phyloP scores from a whole-genome alignment of 1,140 invertebrate genomes.

The Philaenus spumarius region DNA sequence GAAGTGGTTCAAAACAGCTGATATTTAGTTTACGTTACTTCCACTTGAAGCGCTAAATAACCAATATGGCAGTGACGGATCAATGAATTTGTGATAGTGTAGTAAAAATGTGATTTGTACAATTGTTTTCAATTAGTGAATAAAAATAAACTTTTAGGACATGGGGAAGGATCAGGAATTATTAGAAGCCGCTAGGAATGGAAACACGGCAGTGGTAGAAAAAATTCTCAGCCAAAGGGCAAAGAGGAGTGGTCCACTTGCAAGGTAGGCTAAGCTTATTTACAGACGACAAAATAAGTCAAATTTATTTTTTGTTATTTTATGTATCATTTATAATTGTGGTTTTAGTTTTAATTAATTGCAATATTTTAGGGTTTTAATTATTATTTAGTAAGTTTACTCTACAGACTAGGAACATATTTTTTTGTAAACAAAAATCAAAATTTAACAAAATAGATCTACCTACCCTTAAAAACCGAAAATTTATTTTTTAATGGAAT shows the following conservation, averaged over 20 bases:
- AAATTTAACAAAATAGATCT: too few relatives aligned
- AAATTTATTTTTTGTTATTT: neutral
- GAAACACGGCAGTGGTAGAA: constrained; percentile 80
- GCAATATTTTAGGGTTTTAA: too few relatives aligned
- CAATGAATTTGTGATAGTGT: constrained; percentile 61
- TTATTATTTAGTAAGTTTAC: too few relatives aligned
- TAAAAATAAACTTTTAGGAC: constrained; percentile 35
- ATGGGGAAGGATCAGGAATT: constrained; percentile 97
- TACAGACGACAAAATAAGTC: neutral
- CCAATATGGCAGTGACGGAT: constrained; percentile 64
- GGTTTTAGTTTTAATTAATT: too few relatives aligned
- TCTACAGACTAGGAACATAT: too few relatives aligned
- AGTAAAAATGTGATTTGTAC: constrained; percentile 46
- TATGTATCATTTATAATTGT: too few relatives aligned
- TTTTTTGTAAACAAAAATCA: too few relatives aligned
- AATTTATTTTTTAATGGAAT: too few relatives aligned
- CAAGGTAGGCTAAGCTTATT: constrained; percentile 60
- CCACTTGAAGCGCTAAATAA: constrained; percentile 27
- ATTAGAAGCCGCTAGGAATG: constrained; percentile 88
- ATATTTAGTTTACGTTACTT: constrained; percentile 7
- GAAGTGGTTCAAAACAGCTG: constrained; percentile 6
- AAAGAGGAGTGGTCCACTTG: constrained; percentile 85
- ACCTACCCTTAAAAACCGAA: too few relatives aligned
- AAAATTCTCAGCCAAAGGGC: constrained; percentile 84
- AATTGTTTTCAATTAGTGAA: constrained; percentile 35